Base-by-base conservation (phyloP, 2,113 vertebrate species). In the Tupaia tana region DNA sequence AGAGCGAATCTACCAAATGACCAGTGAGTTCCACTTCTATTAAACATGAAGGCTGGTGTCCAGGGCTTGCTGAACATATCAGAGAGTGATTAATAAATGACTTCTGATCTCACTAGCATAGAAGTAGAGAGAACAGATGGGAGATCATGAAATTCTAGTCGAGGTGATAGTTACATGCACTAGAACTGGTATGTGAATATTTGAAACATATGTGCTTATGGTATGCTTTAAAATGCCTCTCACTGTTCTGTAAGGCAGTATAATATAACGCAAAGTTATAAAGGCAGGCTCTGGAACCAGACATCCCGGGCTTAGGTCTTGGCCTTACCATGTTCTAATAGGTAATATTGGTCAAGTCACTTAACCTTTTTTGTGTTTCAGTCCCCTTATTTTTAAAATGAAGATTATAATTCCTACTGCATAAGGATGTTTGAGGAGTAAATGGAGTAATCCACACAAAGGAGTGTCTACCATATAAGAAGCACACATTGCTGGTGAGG, bases 361-460 rank as follows among this genome's bases (percentile, higher is more conserved):
- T 29, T 78, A 77, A 56, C 16, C 34, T 86, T n/a, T n/a, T 14
- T 24, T 75, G n/a, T 63, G 58, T 16, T 25, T 59, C 12, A 86
- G 61, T 82, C 54, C 77, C 27, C 25, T 78, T 29, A 59, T 27
- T 66, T 67, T 6, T 61, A 79, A 94, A 56, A 89, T 73, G 66
- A 66, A 86, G 59, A 81, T 12, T 16, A 66, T 20, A 91, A 85
- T 74, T 78, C 79, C 29, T 89, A 64, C 52, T 3, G 29, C 8
- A 61, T 59, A 74, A 59, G 59, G 20, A n/a, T 34, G 9, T 52
- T 83, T 78, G 71, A 89, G 20, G 24, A 56, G 25, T 85, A 67
- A 91, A 89, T 89, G 64, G 89, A 89, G 75, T 58, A 67, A 64
- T 19, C 34, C 20, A 25, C 52, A 56, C 63, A 69, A 95, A 86